Evolutionary conservation across 2,113 vertebrate genomes (phyloP), one percentile per base, ranked within the genome.

Genomic region (Clarias macrocephalus): DNA sequence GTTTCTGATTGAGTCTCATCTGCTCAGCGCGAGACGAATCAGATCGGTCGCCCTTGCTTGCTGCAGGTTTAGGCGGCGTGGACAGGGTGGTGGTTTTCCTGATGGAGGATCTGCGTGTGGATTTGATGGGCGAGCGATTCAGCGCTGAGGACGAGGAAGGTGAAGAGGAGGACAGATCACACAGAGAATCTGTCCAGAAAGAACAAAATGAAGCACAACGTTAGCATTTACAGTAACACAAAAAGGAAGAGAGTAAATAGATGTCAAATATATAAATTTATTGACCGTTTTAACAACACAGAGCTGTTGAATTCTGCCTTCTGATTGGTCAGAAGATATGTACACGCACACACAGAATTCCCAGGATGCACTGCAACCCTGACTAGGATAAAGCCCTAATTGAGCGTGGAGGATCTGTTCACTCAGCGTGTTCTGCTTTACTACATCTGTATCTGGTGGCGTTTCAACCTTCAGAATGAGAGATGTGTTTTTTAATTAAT

Each of bases 51-150:
- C 80, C 81, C 52, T 54, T 59, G 30, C 5, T 11, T 11, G 56
- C 5, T 19, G n/a, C 28, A 76, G 23, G 28, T 30, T 68, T 76
- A 3, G 80, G 23, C 11, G 68, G 60, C 18, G 62, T 72, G 68
- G 59, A 60, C 42, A 18, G 16, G 80, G 48, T 70, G 48, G 37
- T 25, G 19, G 5, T 37, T 11, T 65, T 84, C 81, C 75, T 88
- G 59, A 25, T 7, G 8, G 23, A 1, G 6, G 59, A 59, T 28
- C 37, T 83, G 4, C 62, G 87, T 5, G 59, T 48, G 18, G 87
- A 25, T 33, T 3, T 63, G 42, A 88, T 85, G 33, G 87, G 70
- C 30, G 59, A 66, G 12, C 89, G 85, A 37, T 12, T 86, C 68
- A 87, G 82, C 11, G 59, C 23, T 30, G 62, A 37, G 5, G 11